phyloP scores from a whole-genome alignment of 1,140 invertebrate genomes.

The Eueides isabella region DNA sequence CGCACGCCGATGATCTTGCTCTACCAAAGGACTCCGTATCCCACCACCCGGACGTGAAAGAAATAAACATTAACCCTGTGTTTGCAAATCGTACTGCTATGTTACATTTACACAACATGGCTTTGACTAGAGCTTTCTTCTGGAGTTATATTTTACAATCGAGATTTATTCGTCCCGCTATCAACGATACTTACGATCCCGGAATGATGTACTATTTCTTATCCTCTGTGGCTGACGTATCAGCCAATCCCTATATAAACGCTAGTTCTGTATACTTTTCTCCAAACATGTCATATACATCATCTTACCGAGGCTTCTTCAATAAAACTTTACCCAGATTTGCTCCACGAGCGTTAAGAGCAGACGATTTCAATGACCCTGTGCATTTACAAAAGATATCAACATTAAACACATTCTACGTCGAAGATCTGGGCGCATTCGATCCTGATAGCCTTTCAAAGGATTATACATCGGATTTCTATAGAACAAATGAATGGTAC shows the following conservation, averaged over 20 bases:
- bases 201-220: constrained; percentile 99
- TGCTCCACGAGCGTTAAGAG: constrained; percentile 95
- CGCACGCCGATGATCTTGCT: constrained; percentile 92
- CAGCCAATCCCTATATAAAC: constrained; percentile 95
- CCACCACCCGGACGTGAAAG: constrained; percentile 96
- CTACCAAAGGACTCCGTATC: constrained; percentile 92
- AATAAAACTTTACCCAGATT: constrained; percentile 98
- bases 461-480: constrained; percentile 96
- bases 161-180: constrained; percentile 93
- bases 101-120: constrained; percentile 97
- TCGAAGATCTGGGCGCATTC: constrained; percentile 92
- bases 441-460: constrained; percentile 86
- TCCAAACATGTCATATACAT: constrained; percentile 96
- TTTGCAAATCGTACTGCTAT: constrained; percentile 97
- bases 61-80: constrained; percentile 96
- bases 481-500: constrained; percentile 97
- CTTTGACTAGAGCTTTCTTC: constrained; percentile 95
- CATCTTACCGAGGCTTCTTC: constrained; percentile 97
- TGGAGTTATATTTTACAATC: constrained; percentile 98
- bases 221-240: constrained; percentile 96
- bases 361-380: constrained; percentile 97
- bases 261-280: constrained; percentile 97
- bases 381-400: constrained; percentile 96
- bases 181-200: constrained; percentile 96
- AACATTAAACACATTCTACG: constrained; percentile 93